A percentile compares a stretch with the other conserved stretches of the same genome.
Evolutionary conservation across 2,113 vertebrate genomes (phyloP).

Genomic region (Mustela lutreola): DNA sequence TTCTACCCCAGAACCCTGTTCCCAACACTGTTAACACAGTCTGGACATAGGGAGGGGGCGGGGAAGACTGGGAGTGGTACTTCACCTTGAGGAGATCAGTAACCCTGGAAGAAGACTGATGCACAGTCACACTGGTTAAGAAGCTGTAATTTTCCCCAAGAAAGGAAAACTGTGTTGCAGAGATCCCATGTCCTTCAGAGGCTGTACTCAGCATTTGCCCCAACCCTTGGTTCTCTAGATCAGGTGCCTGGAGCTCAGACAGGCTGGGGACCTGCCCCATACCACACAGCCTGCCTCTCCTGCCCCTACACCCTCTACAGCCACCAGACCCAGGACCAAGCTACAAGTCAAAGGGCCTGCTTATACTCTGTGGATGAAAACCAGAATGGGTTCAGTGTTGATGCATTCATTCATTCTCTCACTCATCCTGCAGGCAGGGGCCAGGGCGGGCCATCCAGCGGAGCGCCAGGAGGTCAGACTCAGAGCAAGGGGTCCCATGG

Average conservation of each 20-base stretch:
- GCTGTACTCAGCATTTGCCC: too few species aligned
- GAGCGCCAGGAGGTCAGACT: background rate
- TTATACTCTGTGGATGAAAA: background rate
- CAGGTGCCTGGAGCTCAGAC: background rate
- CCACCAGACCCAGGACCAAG: background rate
- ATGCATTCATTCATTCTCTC: background rate
- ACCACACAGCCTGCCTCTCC: background rate
- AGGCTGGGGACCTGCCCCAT: background rate
- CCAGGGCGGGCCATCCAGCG: background rate
- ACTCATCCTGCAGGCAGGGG: background rate
- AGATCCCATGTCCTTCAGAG: background rate
- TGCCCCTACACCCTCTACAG: background rate
- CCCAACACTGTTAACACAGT: background rate
- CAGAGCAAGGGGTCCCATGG: background rate
- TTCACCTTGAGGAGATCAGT: background rate
- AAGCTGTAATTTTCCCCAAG: background rate
- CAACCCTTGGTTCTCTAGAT: background rate
- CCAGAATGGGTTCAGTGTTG: accelerated
- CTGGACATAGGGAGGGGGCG: background rate
- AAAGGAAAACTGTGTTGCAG: background rate
- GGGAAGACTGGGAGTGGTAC: background rate
- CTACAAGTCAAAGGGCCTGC: background rate
- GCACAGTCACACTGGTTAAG: background rate
- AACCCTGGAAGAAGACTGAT: background rate
- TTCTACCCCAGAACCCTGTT: background rate